Evolutionary conservation across 2,113 vertebrate species (phyloP).

Genomic region (Cynopterus brachyotis): DNA sequence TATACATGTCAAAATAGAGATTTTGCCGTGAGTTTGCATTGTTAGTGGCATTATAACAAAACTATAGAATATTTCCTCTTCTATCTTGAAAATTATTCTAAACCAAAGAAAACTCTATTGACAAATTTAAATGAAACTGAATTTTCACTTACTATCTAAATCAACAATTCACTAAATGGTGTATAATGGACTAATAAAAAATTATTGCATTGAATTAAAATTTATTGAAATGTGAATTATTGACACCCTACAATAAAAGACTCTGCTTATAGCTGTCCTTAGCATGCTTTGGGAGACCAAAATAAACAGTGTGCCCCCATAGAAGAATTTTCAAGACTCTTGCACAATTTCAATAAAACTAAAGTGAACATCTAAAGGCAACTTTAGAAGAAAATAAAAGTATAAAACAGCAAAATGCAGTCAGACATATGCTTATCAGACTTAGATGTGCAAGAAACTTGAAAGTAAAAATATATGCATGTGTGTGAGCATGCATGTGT

Average conservation of each 20-base stretch:
- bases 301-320: background rate
- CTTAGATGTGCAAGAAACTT: background rate
- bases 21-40: background rate
- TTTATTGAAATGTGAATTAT: background rate
- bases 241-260: background rate
- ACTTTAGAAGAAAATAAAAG: background rate
- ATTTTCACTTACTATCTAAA: background rate
- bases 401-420: background rate
- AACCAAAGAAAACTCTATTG: conserved; percentile 4
- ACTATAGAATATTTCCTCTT: conserved; percentile 24
- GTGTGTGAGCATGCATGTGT: too few relatives aligned
- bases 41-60: background rate
- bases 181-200: conserved; percentile 21
- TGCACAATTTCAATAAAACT: background rate
- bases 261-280: background rate
- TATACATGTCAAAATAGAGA: background rate
- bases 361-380: background rate
- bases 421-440: background rate
- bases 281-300: background rate
- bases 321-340: background rate
- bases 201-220: background rate
- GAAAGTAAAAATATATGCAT: background rate
- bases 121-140: background rate
- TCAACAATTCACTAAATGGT: background rate
- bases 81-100: conserved; percentile 35